These are phyloP conservation scores for Eumaeus atala DNA, from an alignment of 1,140 invertebrate species.

Conservation along the genomic window DNA sequence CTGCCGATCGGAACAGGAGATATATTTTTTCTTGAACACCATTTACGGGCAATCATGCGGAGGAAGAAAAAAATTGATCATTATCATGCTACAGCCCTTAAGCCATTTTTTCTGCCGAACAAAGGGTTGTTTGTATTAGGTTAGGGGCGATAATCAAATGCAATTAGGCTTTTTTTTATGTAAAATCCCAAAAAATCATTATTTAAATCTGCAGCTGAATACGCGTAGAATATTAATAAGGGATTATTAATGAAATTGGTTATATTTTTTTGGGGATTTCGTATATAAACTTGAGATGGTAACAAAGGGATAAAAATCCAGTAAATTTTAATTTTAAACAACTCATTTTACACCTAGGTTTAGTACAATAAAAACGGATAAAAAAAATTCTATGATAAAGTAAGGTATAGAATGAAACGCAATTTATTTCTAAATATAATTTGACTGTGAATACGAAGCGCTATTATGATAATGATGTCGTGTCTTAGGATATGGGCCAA, in stretches of 20 bases:
- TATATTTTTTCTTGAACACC: constrained; percentile 67
- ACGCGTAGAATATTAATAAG: constrained; percentile 49
- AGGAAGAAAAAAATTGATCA: constrained; percentile 64
- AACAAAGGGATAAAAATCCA: too few relatives aligned
- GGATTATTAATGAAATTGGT: constrained; percentile 34
- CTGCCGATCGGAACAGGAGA: constrained; percentile 54
- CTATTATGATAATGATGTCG: too few relatives aligned
- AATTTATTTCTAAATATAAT: too few relatives aligned
- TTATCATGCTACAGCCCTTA: constrained; percentile 72
- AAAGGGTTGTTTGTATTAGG: constrained; percentile 70
- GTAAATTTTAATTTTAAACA: too few relatives aligned
- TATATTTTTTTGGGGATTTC: neutral
- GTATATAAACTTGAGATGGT: too few relatives aligned
- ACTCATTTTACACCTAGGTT: too few relatives aligned
- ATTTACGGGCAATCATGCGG: constrained; percentile 65
- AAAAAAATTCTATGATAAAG: too few relatives aligned
- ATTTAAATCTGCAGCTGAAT: constrained; percentile 71
- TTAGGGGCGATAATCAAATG: constrained; percentile 71
- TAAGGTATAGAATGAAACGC: too few relatives aligned
- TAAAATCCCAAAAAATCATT: constrained; percentile 62
- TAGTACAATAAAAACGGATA: too few relatives aligned
- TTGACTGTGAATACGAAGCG: too few relatives aligned
- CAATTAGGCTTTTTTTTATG: constrained; percentile 61
- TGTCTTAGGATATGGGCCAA: too few relatives aligned
- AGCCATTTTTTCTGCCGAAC: constrained; percentile 71